phyloP scores from a whole-genome alignment of 2,113 vertebrate species.

The Hyperopisus bebe region DNA sequence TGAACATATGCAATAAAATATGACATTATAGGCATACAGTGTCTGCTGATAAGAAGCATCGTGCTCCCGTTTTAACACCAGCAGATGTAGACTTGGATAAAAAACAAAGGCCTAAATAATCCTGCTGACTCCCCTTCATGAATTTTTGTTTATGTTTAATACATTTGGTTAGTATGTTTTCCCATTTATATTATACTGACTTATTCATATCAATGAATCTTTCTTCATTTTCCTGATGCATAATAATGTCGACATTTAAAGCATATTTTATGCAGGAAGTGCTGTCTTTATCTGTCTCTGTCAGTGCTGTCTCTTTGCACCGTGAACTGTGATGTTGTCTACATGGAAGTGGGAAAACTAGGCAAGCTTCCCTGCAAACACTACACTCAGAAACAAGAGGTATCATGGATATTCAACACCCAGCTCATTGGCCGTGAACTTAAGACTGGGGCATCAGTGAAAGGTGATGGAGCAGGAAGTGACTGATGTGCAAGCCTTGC shows the following conservation, averaged over 20 bases:
- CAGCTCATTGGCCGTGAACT: background rate
- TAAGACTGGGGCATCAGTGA: background rate
- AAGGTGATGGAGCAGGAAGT: background rate
- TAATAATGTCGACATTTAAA: background rate
- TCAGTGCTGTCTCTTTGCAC: constrained; percentile 40
- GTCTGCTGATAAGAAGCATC: background rate
- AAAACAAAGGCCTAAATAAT: background rate
- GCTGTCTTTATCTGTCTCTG: background rate
- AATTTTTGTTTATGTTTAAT: background rate
- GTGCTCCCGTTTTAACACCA: background rate
- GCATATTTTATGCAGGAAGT: background rate
- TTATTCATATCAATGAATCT: background rate
- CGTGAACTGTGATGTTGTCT: constrained; percentile 13
- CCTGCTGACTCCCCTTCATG: background rate
- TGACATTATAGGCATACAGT: background rate
- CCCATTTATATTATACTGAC: background rate
- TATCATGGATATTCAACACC: background rate
- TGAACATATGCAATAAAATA: background rate
- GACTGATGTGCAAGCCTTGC: background rate
- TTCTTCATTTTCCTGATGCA: background rate
- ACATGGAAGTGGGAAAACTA: rapidly evolving
- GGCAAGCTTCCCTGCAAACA: constrained; percentile 21
- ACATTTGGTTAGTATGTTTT: background rate
- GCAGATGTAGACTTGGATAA: background rate
- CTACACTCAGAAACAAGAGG: rapidly evolving